Conservation (phyloP, 1,140 invertebrate species). For the Papilio xuthus region DNA sequence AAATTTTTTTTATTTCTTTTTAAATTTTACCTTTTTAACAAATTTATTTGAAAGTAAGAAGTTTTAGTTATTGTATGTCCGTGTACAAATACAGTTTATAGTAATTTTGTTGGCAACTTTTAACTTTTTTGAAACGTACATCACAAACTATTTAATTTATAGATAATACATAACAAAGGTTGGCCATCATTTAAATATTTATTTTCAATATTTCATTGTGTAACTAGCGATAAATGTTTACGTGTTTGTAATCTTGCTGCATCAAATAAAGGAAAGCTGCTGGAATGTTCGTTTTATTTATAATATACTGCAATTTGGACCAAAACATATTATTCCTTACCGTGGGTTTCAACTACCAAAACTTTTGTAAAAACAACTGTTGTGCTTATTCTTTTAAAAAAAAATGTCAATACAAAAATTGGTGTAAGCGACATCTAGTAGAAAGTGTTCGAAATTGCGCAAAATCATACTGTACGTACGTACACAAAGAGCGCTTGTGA, state of each 20-base stretch:
- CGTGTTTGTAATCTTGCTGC: conserved; percentile 36
- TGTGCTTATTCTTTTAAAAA: too few relatives aligned
- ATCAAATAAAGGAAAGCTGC: conserved; percentile 36
- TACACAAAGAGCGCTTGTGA: background rate
- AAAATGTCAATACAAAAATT: background rate
- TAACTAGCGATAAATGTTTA: conserved; percentile 28
- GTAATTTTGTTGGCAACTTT: background rate
- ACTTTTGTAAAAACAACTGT: too few relatives aligned
- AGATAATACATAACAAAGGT: background rate
- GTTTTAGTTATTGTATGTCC: background rate
- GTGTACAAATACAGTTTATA: background rate
- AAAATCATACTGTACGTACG: background rate
- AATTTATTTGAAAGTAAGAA: background rate
- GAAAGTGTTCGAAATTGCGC: background rate
- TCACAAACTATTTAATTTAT: background rate
- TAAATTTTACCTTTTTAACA: background rate
- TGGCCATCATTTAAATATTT: background rate
- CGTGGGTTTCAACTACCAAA: too few relatives aligned
- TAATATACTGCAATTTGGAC: background rate
- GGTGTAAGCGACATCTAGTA: background rate
- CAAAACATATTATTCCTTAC: background rate
- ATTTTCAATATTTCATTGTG: background rate
- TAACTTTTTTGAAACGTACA: background rate
- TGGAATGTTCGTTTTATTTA: conserved; percentile 25
- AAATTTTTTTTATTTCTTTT: conserved; percentile 6